These are phyloP conservation scores for Alouatta palliata DNA, from an alignment of 2,113 vertebrate species.

Conservation along the genomic window DNA sequence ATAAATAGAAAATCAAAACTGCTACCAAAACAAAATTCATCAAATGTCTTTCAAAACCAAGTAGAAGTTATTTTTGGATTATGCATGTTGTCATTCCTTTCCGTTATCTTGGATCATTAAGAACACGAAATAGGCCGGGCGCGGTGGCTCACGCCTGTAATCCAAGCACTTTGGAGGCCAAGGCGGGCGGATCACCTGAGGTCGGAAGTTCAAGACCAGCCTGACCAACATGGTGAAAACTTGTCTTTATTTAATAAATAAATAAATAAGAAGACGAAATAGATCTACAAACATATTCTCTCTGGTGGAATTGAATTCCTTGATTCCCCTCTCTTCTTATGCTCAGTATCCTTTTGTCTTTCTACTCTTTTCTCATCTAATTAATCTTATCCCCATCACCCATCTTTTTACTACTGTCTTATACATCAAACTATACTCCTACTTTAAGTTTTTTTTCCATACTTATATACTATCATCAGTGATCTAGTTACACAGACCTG, in stretches of 20 bases:
- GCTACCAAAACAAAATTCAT: not conserved
- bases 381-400: not conserved
- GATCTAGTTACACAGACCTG: not conserved
- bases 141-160: too few relatives aligned
- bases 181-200: too few relatives aligned
- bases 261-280: not conserved
- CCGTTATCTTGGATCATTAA: slow-evolving; percentile 62
- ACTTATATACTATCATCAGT: not conserved
- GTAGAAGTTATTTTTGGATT: slow-evolving; percentile 65
- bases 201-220: too few relatives aligned
- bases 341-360: slow-evolving; percentile 25
- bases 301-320: slow-evolving; percentile 23
- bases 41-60: slow-evolving; percentile 49
- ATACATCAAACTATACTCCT: not conserved
- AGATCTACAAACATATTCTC: not conserved
- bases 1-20: slow-evolving; percentile 62
- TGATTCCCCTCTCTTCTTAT: not conserved
- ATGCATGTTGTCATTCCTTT: slow-evolving; percentile 25
- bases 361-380: not conserved
- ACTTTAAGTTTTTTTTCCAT: not conserved
- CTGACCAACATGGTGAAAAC: too few relatives aligned
- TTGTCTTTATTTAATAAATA: too few relatives aligned
- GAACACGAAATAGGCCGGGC: not conserved
- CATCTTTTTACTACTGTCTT: not conserved
- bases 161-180: too few relatives aligned